Percentiles rank a stretch among this genome's conserved stretches.
Conservation (phyloP, 1,140 invertebrate genomes). For the Meloidogyne hapla region DNA sequence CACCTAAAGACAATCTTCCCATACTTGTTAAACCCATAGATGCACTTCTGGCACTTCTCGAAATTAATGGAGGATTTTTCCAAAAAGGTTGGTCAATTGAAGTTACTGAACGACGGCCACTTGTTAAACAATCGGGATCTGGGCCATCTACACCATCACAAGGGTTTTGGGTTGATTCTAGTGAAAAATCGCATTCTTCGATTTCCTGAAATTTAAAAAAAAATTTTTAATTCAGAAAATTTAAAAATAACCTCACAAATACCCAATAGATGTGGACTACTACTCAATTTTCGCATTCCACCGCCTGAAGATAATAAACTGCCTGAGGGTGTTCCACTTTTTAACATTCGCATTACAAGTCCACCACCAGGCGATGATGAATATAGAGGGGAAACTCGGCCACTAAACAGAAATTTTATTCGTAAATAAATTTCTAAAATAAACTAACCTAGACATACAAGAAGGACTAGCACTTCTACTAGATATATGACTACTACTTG, state of each 20-base stretch:
- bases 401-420: background rate
- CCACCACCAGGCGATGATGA: background rate
- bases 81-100: background rate
- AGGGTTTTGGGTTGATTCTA: background rate
- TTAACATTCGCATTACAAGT: background rate
- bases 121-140: conserved; percentile 6
- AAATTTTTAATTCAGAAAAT: background rate
- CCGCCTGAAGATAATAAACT: conserved; percentile 33
- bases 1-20: conserved; percentile 17
- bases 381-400: background rate
- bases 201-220: conserved; percentile 25
- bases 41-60: conserved; percentile 37
- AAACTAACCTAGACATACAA: conserved; percentile 37
- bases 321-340: conserved; percentile 3
- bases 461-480: conserved; percentile 49
- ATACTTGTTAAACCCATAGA: conserved; percentile 37
- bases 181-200: conserved; percentile 32
- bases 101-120: conserved; percentile 6
- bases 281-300: conserved; percentile 60
- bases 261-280: conserved; percentile 58
- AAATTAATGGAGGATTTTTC: conserved; percentile 4
- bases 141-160: background rate
- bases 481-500: conserved; percentile 30
- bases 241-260: conserved; percentile 56
- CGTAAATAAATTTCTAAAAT: too few relatives aligned